Evolutionary conservation across 2,888 invertebrate species (phyloP).

Genomic region (Dicyrtoma fusca): DNA sequence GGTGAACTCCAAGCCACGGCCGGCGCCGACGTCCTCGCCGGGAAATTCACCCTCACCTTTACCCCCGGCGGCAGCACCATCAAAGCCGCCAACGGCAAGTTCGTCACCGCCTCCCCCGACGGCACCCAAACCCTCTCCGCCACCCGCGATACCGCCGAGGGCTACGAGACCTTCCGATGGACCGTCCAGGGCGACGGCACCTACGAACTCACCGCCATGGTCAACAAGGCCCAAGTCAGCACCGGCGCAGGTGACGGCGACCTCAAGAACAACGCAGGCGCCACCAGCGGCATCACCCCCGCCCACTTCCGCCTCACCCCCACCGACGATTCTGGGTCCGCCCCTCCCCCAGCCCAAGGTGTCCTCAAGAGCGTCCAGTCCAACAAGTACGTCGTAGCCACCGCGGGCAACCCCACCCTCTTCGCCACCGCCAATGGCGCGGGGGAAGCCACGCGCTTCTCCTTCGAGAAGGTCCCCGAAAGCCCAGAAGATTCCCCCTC

Average conservation of each 20-base stretch:
- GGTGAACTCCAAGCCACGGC: slow-evolving; percentile 39
- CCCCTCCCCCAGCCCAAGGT: slow-evolving; percentile 36
- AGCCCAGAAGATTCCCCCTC: slow-evolving; percentile 35
- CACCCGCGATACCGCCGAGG: slow-evolving; percentile 35
- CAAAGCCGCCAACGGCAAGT: slow-evolving; percentile 38
- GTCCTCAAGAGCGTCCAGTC: slow-evolving; percentile 36
- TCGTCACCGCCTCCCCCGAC: slow-evolving; percentile 41
- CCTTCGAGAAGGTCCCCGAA: slow-evolving; percentile 30
- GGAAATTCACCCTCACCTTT: slow-evolving; percentile 44
- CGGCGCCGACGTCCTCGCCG: slow-evolving; percentile 43
- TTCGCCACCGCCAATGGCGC: slow-evolving; percentile 9
- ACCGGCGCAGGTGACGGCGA: slow-evolving; percentile 27
- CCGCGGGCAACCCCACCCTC: slow-evolving; percentile 32
- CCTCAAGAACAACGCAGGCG: slow-evolving; percentile 42
- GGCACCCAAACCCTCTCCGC: slow-evolving; percentile 38
- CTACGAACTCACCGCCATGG: slow-evolving; percentile 49
- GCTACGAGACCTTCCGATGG: slow-evolving; percentile 50
- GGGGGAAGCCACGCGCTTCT: slow-evolving; percentile 35
- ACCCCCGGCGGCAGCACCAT: slow-evolving; percentile 47
- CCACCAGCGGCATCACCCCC: background rate
- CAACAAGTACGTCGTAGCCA: slow-evolving; percentile 39
- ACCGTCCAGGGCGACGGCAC: slow-evolving; percentile 30
- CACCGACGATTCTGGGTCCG: slow-evolving; percentile 16
- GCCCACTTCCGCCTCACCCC: slow-evolving; percentile 37
- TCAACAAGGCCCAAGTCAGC: slow-evolving; percentile 38